Conservation (phyloP, 2,113 vertebrate species). For the Tiliqua scincoides region DNA sequence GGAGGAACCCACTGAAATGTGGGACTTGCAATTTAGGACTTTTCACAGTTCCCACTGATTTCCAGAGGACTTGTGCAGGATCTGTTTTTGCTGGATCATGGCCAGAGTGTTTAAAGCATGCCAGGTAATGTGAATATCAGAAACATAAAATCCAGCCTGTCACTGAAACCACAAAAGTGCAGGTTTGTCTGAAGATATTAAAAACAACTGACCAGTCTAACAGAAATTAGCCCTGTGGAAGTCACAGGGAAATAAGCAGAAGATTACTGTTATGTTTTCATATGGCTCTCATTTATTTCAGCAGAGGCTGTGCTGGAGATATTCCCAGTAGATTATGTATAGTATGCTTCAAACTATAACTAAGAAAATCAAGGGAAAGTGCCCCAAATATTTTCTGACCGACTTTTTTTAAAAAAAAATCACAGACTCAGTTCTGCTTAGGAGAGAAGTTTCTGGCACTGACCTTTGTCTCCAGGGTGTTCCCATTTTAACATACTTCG, state of each 20-base stretch:
- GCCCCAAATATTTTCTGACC: neutral
- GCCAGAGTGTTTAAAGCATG: neutral
- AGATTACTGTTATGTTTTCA: neutral
- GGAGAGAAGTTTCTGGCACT: constrained; percentile 43
- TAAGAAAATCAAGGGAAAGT: neutral
- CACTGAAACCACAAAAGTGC: neutral
- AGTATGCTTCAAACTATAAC: neutral
- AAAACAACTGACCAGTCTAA: neutral
- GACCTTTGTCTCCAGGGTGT: constrained; percentile 53
- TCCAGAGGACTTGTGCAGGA: neutral
- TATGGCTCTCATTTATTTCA: neutral
- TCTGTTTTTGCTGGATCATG: neutral
- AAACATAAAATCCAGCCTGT: neutral
- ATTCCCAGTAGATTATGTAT: neutral
- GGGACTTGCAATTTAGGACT: neutral
- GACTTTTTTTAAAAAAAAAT: constrained; percentile 31
- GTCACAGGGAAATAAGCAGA: neutral
- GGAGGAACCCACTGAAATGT: neutral
- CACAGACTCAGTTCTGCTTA: constrained; percentile 30
- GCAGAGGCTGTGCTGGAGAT: neutral
- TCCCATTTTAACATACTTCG: constrained; percentile 48
- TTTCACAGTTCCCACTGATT: neutral
- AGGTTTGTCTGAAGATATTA: constrained; percentile 6
- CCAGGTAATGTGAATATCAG: neutral
- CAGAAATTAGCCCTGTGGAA: neutral